A percentile compares a stretch with the other conserved stretches of the same genome.
phyloP scores from a whole-genome alignment of 2,888 invertebrate species.

The Oeneis ivallda region DNA sequence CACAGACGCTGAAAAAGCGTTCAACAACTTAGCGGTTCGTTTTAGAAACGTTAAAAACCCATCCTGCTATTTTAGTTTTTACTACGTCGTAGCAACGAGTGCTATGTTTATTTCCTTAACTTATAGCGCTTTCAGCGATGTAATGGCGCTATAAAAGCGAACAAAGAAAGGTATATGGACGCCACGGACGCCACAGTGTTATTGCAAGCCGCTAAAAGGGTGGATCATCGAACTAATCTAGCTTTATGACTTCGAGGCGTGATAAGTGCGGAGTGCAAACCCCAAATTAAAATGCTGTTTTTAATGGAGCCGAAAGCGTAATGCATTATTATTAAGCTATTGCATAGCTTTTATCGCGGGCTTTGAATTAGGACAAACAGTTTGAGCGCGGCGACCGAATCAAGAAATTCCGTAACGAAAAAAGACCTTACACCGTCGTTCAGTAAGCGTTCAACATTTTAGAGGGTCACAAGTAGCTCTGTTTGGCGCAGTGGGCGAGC shows the following conservation, averaged over 20 bases:
- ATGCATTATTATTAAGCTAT: too few species aligned
- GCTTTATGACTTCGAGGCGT: constrained; percentile 22
- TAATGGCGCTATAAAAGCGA: constrained; percentile 27
- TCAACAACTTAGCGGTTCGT: too few species aligned
- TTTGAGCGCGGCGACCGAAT: too few species aligned
- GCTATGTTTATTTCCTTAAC: neutral
- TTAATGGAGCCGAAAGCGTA: neutral
- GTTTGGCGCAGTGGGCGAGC: too few species aligned
- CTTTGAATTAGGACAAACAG: too few species aligned
- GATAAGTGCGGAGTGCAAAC: neutral
- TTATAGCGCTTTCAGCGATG: constrained; percentile 20
- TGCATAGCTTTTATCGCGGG: too few species aligned
- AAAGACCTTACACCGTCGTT: too few species aligned
- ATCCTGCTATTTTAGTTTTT: neutral
- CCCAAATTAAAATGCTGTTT: neutral
- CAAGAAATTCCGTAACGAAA: too few species aligned
- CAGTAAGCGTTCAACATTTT: too few species aligned
- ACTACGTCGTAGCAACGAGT: neutral
- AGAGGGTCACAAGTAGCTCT: too few species aligned
- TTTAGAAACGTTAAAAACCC: too few species aligned
- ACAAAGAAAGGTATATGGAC: constrained; percentile 23
- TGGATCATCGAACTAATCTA: constrained; percentile 26
- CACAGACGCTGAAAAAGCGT: too few species aligned
- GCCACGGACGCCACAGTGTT: constrained; percentile 13
- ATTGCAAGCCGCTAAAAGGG: constrained; percentile 28